A percentile compares a stretch with the other conserved stretches of the same genome.
Conservation (phyloP, 2,113 vertebrate genomes). For the human region DNA sequence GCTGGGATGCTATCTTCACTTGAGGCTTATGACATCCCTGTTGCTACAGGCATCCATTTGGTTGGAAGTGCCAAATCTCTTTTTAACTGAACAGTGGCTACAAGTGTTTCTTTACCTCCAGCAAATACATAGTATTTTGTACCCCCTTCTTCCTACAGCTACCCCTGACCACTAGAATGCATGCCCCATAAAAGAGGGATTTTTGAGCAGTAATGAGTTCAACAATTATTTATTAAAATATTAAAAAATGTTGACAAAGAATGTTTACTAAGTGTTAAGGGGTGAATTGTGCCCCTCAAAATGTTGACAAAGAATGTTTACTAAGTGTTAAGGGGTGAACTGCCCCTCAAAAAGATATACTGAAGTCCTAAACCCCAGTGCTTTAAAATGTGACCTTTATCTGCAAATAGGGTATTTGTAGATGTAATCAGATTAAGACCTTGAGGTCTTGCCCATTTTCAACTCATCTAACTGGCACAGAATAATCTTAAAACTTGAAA, state of each 20-base stretch:
- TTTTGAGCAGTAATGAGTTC: neutral
- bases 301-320: neutral
- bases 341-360: neutral
- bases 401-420: neutral
- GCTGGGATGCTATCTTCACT: neutral
- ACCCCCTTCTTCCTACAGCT: neutral
- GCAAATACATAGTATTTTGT: neutral
- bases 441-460: neutral
- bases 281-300: neutral
- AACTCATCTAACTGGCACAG: neutral
- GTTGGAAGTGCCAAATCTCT: neutral
- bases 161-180: neutral
- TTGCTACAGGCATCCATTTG: neutral
- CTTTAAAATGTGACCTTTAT: neutral
- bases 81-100: neutral
- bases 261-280: neutral
- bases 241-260: neutral
- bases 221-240: neutral
- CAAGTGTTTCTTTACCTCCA: neutral
- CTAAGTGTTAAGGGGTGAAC: neutral
- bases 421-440: neutral
- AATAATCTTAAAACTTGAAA: neutral
- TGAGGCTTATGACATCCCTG: neutral
- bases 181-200: neutral
- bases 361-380: neutral